phyloP scores from a whole-genome alignment of 2,113 vertebrate species.

The Ornithorhynchus anatinus region DNA sequence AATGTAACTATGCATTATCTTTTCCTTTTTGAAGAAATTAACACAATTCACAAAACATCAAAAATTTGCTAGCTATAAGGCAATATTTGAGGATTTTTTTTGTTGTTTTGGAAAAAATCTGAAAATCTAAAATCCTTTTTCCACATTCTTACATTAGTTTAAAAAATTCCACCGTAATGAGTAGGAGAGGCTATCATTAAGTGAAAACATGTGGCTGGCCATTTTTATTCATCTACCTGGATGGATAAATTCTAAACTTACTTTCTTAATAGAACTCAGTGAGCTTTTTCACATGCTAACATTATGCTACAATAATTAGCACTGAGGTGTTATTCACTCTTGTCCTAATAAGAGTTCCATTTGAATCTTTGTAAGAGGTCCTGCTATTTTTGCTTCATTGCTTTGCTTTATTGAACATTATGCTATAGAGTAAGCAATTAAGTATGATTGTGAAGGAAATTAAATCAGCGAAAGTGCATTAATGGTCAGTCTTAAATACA shows the following conservation, averaged over 20 bases:
- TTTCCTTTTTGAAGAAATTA: not conserved
- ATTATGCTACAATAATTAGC: slow-evolving; percentile 56
- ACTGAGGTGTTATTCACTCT: slow-evolving; percentile 61
- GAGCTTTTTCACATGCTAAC: slow-evolving; percentile 50
- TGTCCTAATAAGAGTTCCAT: slow-evolving; percentile 54
- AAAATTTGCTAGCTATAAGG: too few relatives aligned
- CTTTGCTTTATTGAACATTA: slow-evolving; percentile 70
- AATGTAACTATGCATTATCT: too few relatives aligned
- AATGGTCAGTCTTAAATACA: slow-evolving; percentile 50
- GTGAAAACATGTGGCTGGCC: slow-evolving; percentile 10
- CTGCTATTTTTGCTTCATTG: slow-evolving; percentile 66
- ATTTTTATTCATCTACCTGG: slow-evolving; percentile 43
- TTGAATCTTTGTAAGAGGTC: slow-evolving; percentile 60
- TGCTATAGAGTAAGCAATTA: slow-evolving; percentile 58
- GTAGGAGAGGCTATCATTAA: slow-evolving; percentile 11
- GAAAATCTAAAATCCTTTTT: not conserved
- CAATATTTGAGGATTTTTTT: not conserved
- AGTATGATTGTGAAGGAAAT: slow-evolving; percentile 63
- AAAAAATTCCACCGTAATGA: not conserved
- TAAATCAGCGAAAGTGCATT: slow-evolving; percentile 58
- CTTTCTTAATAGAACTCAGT: slow-evolving; percentile 59
- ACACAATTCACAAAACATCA: too few relatives aligned
- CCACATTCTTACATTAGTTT: not conserved
- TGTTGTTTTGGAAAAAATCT: not conserved
- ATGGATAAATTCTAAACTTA: slow-evolving; percentile 33